Base-by-base conservation (phyloP, 2,797 vertebrate species). In the Botia almorhae region DNA sequence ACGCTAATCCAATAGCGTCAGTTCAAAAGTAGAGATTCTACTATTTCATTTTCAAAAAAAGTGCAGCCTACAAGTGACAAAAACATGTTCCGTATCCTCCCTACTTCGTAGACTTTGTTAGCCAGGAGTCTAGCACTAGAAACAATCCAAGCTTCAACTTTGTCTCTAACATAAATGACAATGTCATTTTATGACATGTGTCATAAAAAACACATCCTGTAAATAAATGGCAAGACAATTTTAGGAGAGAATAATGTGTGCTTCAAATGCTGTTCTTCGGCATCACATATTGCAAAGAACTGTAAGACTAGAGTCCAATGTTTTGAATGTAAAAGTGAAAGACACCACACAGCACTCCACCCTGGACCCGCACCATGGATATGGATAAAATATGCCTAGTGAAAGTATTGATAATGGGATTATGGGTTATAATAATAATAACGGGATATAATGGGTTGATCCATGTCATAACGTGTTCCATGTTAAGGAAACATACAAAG, bases 31-130 rank as follows among this genome's bases (percentile, higher is more conserved):
- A 39, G 29, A 65, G 29, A 65, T n/a, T 3, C 63, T 65, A 7
- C 5, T 16, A 3, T 65, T 65, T 65, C 29, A 7, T 19, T 33
- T 87, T 11, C 74, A 82, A 55, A 76, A 81, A 63, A 85, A 81
- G 84, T 80, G 86, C 84, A 70, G 33, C 58, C 81, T 81, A 68
- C 82, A 81, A 69, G 72, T 73, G 64, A 36, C 76, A 82, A 77
- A 71, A 82, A 50, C 67, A 68, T 46, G 84, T 84, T 68, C 21
- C 76, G 12, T 78, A 83, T 77, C 83, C 78, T 69, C 74, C 76
- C n/a, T 60, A 12, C 21, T 60, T 26, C 1, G 84, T 89, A 71
- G 87, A 89, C 84, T 90, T 90, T 80, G 80, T 87, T 73, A 80
- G 81, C 63, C 48, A 69, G 21, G 63, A 83, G 77, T 85, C 74